Conservation (phyloP, 1,140 invertebrate species). For the Lycorma delicatula region DNA sequence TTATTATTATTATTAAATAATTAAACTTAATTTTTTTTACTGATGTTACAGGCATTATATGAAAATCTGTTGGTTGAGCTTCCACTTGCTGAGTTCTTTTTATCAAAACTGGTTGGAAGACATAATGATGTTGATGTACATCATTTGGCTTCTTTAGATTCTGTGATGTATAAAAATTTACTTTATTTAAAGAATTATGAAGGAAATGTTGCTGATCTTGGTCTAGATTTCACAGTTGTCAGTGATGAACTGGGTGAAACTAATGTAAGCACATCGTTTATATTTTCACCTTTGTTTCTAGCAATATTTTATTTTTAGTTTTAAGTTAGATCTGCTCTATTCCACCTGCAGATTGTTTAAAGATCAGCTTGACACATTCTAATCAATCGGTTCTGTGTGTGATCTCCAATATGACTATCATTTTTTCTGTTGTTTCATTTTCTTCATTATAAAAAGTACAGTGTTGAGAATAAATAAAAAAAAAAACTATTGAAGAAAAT, state of each 20-base stretch:
- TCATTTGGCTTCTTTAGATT: conserved; percentile 87
- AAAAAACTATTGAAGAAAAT: too few relatives aligned
- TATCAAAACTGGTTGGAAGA: conserved; percentile 73
- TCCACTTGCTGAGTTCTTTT: conserved; percentile 87
- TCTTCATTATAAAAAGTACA: too few relatives aligned
- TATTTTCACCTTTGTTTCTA: too few relatives aligned
- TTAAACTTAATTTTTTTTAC: conserved; percentile 13
- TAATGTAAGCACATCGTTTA: conserved; percentile 42
- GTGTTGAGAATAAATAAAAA: too few relatives aligned
- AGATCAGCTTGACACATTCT: too few relatives aligned
- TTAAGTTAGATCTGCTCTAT: too few relatives aligned
- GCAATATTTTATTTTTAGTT: too few relatives aligned
- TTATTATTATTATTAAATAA: too few relatives aligned
- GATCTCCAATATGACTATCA: too few relatives aligned
- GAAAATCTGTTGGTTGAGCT: conserved; percentile 91
- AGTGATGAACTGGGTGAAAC: conserved; percentile 86
- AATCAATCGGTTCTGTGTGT: too few relatives aligned
- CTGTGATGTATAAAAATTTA: conserved; percentile 83
- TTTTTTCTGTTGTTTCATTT: too few relatives aligned
- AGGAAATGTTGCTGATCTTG: conserved; percentile 67
- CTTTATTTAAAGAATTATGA: conserved; percentile 76
- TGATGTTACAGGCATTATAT: conserved; percentile 66
- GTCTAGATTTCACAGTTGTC: conserved; percentile 89
- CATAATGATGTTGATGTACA: conserved; percentile 83
- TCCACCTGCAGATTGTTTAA: too few relatives aligned